These are phyloP conservation scores for Papilio polyxenes DNA, from an alignment of 1,140 invertebrate species.

Conservation along the genomic window DNA sequence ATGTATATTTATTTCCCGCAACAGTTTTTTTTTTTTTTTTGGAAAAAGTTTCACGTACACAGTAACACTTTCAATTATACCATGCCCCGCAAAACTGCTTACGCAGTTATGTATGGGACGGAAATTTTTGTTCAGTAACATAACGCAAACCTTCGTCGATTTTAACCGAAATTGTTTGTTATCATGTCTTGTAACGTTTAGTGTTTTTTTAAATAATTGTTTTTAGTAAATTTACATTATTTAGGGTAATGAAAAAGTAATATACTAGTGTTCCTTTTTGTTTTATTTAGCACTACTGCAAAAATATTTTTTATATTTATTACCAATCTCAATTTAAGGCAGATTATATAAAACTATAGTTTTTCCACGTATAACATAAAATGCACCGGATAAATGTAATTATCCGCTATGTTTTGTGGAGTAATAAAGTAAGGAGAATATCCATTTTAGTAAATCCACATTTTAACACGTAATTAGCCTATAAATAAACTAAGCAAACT, in stretches of 20 bases:
- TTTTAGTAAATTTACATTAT: neutral
- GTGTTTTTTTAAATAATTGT: neutral
- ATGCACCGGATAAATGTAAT: neutral
- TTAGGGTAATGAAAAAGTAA: neutral
- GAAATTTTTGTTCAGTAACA: too few species aligned
- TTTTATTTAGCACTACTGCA: too few species aligned
- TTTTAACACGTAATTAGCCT: conserved; percentile 23
- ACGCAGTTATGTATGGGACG: neutral
- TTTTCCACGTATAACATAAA: neutral
- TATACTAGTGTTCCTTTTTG: too few species aligned
- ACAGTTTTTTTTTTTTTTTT: too few species aligned
- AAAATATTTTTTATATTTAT: neutral
- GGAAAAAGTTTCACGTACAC: too few species aligned
- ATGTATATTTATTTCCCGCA: neutral
- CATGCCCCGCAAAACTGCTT: too few species aligned
- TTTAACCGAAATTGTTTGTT: too few species aligned
- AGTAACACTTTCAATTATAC: too few species aligned
- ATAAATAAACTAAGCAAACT: neutral
- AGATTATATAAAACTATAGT: neutral
- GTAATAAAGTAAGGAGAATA: neutral
- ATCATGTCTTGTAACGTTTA: too few species aligned
- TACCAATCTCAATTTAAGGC: neutral
- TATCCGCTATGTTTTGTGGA: conserved; percentile 1
- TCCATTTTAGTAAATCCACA: neutral
- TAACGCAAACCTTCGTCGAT: too few species aligned